Base-by-base conservation (phyloP, 2,797 vertebrate species). In the Coendou prehensilis region DNA sequence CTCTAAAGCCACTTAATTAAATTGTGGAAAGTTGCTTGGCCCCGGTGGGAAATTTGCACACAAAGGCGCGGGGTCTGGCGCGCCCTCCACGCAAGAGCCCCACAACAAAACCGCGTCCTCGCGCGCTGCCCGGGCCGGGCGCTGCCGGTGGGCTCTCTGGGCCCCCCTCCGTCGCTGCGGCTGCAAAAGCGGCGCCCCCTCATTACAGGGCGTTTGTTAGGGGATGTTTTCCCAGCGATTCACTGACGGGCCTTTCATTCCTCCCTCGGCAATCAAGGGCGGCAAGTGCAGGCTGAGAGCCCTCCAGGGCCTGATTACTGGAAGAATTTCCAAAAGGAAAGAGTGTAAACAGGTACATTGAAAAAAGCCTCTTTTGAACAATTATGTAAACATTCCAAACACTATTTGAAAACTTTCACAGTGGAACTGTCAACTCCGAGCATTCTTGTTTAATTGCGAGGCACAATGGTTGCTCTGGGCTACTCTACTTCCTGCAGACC, bases 1-100 rank as follows among this genome's bases (percentile, higher is more conserved):
- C 99, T 99, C 98, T 98, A 99, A 99, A 99, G 98, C 98, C 99
- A 98, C 99, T 99, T 99, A 99, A 99, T 99, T 99, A 99, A 99
- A 99, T 99, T 99, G 98, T 98, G 98, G 99, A 99, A 99, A 99
- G 98, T 99, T 98, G 98, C 98, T 99, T 94, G 83, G 94, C 98
- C 97, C 93, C 96, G 98, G 99, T 99, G 99, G 99, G 99, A 99
- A 99, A 99, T 99, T 99, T 99, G 99, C 99, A 99, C 99, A 99
- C 99, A 99, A 99, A 99, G 99, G 98, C 97, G 96, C 37, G 57
- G 97, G 99, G 99, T 99, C 99, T 98, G 98, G 98, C 97, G 92
- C 97, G 97, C 98, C 98, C 98, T 98, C 95, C 97, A 15, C 94
- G 89, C 11, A 96, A 94, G 82, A 95, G 97, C 97, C 96, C 76